Evolutionary conservation across 2,888 invertebrate species (phyloP).

Genomic region (Oxyscelio sp.): DNA sequence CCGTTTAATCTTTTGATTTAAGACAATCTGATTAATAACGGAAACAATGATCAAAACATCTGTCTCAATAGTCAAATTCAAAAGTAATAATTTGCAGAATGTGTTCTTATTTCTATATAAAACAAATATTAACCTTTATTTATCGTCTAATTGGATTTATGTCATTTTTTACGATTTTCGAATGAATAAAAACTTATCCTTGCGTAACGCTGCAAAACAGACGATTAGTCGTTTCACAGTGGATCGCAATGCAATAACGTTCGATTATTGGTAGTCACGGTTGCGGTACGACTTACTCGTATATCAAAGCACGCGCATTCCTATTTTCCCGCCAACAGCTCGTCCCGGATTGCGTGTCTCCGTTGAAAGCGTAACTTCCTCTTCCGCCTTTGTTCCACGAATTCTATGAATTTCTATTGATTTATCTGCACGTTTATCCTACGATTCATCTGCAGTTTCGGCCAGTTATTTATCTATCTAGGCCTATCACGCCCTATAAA

Average conservation of each 20-base stretch:
- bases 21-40: too few relatives aligned
- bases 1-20: too few relatives aligned
- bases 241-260: slow-evolving; percentile 85
- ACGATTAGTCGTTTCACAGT: slow-evolving; percentile 64
- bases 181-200: too few relatives aligned
- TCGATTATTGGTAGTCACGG: slow-evolving; percentile 86
- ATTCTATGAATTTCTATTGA: slow-evolving; percentile 47
- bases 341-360: slow-evolving; percentile 65
- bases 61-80: not conserved
- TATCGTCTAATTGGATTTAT: too few relatives aligned
- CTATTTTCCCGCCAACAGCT: slow-evolving; percentile 75
- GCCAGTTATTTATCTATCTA: slow-evolving; percentile 37
- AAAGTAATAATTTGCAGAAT: not conserved
- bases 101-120: too few relatives aligned
- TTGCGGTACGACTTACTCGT: slow-evolving; percentile 81
- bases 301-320: slow-evolving; percentile 84
- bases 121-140: too few relatives aligned
- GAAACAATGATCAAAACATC: not conserved
- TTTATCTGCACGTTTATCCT: slow-evolving; percentile 41
- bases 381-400: slow-evolving; percentile 51
- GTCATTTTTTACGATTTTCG: too few relatives aligned
- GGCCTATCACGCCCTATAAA: slow-evolving; percentile 18
- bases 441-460: slow-evolving; percentile 34
- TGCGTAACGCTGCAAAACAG: slow-evolving; percentile 40
- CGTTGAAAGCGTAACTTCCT: slow-evolving; percentile 59